phyloP scores from a whole-genome alignment of 2,888 invertebrate genomes.

The Argyresthia goedartella region DNA sequence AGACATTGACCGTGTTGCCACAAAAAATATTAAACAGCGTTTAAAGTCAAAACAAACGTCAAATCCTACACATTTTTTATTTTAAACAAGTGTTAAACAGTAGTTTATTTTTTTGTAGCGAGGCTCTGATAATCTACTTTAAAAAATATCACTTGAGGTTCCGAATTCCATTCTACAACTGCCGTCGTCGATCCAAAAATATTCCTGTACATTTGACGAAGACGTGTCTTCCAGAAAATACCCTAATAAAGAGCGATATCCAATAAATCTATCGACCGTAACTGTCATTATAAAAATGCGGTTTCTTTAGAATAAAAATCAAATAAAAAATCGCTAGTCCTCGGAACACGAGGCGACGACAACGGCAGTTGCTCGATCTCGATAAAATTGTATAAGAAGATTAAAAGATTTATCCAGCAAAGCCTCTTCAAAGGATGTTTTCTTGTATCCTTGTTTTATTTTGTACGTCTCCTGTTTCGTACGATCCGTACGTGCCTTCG shows the following conservation, averaged over 20 bases:
- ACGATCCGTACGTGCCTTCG: constrained; percentile 31
- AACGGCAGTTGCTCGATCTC: constrained; percentile 39
- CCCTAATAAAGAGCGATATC: too few relatives aligned
- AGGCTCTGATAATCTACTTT: too few relatives aligned
- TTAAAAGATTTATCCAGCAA: constrained; percentile 62
- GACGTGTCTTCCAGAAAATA: too few relatives aligned
- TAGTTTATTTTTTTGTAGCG: too few relatives aligned
- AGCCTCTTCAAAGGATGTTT: constrained; percentile 58
- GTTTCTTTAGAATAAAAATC: neutral
- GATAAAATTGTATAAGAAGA: constrained; percentile 65
- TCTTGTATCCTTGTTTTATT: constrained; percentile 54
- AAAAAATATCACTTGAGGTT: too few relatives aligned
- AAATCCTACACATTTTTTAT: too few relatives aligned
- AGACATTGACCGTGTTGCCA: too few relatives aligned
- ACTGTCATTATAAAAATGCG: neutral
- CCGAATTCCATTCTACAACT: neutral
- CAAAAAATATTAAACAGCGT: too few relatives aligned
- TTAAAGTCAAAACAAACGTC: too few relatives aligned
- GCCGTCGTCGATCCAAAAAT: too few relatives aligned
- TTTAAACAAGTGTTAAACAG: too few relatives aligned
- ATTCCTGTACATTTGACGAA: too few relatives aligned
- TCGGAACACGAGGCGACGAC: neutral
- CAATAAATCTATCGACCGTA: neutral
- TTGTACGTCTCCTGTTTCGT: constrained; percentile 35
- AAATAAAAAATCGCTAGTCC: neutral